Conservation (phyloP, 2,888 invertebrate species). For the Myopa testacea region DNA sequence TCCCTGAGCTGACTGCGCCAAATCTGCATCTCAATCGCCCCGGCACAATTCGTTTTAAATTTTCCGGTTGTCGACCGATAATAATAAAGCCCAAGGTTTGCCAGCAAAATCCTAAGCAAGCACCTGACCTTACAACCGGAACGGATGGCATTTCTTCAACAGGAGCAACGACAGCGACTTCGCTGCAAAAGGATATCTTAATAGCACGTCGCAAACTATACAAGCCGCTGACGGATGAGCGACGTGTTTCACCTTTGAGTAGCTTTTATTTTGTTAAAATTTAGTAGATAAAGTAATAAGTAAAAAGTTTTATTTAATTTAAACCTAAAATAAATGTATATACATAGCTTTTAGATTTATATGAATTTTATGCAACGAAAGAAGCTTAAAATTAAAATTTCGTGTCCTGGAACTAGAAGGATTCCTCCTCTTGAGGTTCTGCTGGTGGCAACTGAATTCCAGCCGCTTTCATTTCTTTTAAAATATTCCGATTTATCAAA, state of each 20-base stretch:
- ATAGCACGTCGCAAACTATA: constrained; percentile 64
- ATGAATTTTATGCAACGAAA: neutral
- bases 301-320: neutral
- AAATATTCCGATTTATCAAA: constrained; percentile 68
- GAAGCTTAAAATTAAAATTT: neutral
- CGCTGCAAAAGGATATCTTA: constrained; percentile 57
- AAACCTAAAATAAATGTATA: neutral
- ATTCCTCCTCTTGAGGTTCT: constrained; percentile 2
- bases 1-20: constrained; percentile 56
- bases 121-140: neutral
- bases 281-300: constrained; percentile 4
- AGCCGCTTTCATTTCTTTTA: constrained; percentile 59
- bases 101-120: constrained; percentile 30
- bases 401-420: neutral
- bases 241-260: constrained; percentile 53
- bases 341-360: neutral
- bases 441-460: constrained; percentile 33
- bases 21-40: constrained; percentile 59
- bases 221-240: constrained; percentile 63
- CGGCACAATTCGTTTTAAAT: constrained; percentile 65
- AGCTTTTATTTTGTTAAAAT: constrained; percentile 60
- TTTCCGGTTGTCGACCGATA: constrained; percentile 63
- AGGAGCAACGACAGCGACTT: neutral
- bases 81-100: constrained; percentile 57
- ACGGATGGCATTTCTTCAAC: neutral